A percentile compares a stretch with the other conserved stretches of the same genome.
phyloP scores from a whole-genome alignment of 1,140 invertebrate genomes.

The Aplysia californica region DNA sequence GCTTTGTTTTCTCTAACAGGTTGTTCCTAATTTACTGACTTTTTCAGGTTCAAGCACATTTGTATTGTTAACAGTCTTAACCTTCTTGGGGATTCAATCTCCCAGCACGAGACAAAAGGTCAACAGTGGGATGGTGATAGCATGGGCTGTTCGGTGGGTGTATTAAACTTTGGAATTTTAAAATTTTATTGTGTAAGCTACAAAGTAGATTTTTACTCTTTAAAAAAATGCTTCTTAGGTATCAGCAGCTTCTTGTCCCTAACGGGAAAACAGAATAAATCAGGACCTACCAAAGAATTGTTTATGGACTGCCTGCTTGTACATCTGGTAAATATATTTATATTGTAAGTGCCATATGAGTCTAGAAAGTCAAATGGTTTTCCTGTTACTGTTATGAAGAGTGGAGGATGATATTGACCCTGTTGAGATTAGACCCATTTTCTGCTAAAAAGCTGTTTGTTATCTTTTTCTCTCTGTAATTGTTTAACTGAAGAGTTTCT shows the following conservation, averaged over 20 bases:
- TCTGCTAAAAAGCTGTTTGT: no score
- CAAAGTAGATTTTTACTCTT: neutral
- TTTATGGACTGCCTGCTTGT: neutral
- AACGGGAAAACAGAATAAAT: neutral
- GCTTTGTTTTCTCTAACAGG: no score
- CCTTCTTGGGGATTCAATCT: neutral
- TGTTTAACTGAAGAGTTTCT: no score
- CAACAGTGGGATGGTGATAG: slow-evolving; percentile 61
- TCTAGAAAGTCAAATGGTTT: no score
- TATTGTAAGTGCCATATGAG: no score
- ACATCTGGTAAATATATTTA: neutral
- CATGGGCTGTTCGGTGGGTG: slow-evolving; percentile 65
- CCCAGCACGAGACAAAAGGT: slow-evolving; percentile 55
- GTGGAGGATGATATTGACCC: no score
- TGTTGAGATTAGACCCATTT: no score
- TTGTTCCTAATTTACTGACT: neutral
- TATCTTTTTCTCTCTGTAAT: no score
- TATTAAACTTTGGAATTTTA: neutral
- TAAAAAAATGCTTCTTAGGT: neutral
- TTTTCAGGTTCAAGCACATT: slow-evolving; percentile 60
- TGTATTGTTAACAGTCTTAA: slow-evolving; percentile 26
- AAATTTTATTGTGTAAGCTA: neutral
- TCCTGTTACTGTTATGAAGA: no score
- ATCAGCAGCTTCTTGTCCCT: neutral
- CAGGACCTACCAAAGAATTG: neutral